These are phyloP conservation scores for Melanotaenia parkinsoni DNA, from an alignment of 2,797 vertebrate species.

Conservation along the genomic window DNA sequence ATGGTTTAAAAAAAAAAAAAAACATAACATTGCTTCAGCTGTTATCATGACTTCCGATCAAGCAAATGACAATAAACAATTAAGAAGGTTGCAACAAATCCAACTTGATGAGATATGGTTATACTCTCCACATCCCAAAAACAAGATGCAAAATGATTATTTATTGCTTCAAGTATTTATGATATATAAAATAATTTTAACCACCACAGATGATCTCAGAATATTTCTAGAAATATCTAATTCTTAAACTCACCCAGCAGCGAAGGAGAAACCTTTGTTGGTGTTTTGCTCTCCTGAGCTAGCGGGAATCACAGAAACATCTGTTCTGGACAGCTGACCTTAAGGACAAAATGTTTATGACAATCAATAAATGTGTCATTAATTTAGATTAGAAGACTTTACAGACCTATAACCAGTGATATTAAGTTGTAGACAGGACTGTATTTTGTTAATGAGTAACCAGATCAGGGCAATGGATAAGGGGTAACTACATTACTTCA, in stretches of 20 bases:
- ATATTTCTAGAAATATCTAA: background rate
- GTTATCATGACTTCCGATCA: background rate
- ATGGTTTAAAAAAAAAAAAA: background rate
- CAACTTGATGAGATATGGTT: constrained; percentile 2
- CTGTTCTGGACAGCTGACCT: constrained; percentile 69
- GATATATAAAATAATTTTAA: background rate
- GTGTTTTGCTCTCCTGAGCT: constrained; percentile 70
- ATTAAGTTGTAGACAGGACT: background rate
- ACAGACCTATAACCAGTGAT: background rate
- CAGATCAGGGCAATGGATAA: background rate
- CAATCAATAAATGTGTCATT: constrained; percentile 2
- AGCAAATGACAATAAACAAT: background rate
- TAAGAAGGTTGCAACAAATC: background rate
- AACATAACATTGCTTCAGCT: background rate
- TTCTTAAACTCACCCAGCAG: constrained; percentile 69
- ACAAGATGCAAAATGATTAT: background rate
- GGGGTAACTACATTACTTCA: background rate
- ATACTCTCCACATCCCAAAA: background rate
- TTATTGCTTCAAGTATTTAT: background rate
- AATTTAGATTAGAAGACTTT: constrained; percentile 1
- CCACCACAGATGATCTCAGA: background rate
- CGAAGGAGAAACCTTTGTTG: constrained; percentile 77
- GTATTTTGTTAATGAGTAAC: background rate
- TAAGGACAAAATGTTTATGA: constrained; percentile 18
- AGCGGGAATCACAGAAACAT: constrained; percentile 53